Conservation (phyloP, 2,113 vertebrate genomes). For the Brevimyrus niger region DNA sequence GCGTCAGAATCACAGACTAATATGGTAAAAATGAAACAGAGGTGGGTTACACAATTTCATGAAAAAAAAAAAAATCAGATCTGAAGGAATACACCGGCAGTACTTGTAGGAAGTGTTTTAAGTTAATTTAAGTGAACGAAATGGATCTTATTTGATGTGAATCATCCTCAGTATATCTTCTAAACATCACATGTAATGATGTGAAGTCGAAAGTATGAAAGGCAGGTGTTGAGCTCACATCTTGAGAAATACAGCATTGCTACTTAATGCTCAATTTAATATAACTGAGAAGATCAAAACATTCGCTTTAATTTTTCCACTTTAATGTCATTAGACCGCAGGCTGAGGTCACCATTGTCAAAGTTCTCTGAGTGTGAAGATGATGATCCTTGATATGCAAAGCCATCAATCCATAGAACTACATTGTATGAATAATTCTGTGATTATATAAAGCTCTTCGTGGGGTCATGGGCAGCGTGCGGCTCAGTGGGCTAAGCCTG, state of each 20-base stretch:
- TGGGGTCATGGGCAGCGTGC: no score
- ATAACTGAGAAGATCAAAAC: not conserved
- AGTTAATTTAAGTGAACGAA: not conserved
- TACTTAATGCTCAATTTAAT: not conserved
- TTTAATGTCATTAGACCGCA: slow-evolving; percentile 11
- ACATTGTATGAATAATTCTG: not conserved
- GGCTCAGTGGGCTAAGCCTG: no score
- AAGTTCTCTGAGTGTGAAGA: not conserved
- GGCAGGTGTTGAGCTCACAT: not conserved
- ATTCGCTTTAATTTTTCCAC: not conserved
- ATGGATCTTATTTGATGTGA: not conserved
- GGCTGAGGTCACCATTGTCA: not conserved
- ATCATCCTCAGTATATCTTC: not conserved
- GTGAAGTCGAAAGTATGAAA: not conserved
- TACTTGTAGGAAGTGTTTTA: not conserved
- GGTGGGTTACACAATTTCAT: not conserved
- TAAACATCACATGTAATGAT: not conserved
- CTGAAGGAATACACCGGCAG: not conserved
- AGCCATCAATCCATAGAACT: not conserved
- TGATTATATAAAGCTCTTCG: not conserved
- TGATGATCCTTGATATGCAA: not conserved
- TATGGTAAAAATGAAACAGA: not conserved
- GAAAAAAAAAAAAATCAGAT: not conserved
- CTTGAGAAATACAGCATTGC: not conserved
- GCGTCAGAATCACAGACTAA: not conserved